Conservation (phyloP, 2,888 invertebrate species). For the Aphidius colemani region DNA sequence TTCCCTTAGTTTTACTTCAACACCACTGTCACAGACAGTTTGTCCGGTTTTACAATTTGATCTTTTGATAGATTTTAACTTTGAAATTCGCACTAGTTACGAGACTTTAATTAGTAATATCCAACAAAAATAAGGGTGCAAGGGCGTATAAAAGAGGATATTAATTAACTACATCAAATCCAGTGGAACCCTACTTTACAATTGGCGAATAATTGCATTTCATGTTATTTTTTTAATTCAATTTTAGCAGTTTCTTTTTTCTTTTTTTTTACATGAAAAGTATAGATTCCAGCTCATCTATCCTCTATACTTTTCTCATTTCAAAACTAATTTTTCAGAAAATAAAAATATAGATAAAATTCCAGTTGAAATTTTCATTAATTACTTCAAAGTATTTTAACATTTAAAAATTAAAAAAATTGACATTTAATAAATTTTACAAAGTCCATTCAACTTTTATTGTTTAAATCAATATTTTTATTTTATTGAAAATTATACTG, state of each 20-base stretch:
- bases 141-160: conserved; percentile 42
- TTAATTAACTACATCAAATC: conserved; percentile 54
- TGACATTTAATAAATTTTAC: too few relatives aligned
- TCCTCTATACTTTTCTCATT: too few relatives aligned
- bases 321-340: too few relatives aligned
- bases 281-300: neutral
- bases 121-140: conserved; percentile 35
- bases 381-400: too few relatives aligned
- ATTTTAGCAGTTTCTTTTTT: conserved; percentile 21
- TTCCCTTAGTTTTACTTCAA: neutral
- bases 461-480: too few relatives aligned
- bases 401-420: too few relatives aligned
- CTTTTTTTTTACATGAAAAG: conserved; percentile 2
- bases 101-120: conserved; percentile 21
- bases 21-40: conserved; percentile 8
- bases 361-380: too few relatives aligned
- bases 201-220: conserved; percentile 39
- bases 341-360: too few relatives aligned
- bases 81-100: conserved; percentile 43
- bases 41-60: conserved; percentile 45
- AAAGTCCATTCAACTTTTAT: too few relatives aligned
- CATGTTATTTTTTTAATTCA: conserved; percentile 29
- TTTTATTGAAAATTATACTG: too few relatives aligned
- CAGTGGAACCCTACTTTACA: conserved; percentile 32
- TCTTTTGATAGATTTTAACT: conserved; percentile 48